Evolutionary conservation across 2,113 vertebrate genomes (phyloP).

Genomic region (Marmota flaviventris): DNA sequence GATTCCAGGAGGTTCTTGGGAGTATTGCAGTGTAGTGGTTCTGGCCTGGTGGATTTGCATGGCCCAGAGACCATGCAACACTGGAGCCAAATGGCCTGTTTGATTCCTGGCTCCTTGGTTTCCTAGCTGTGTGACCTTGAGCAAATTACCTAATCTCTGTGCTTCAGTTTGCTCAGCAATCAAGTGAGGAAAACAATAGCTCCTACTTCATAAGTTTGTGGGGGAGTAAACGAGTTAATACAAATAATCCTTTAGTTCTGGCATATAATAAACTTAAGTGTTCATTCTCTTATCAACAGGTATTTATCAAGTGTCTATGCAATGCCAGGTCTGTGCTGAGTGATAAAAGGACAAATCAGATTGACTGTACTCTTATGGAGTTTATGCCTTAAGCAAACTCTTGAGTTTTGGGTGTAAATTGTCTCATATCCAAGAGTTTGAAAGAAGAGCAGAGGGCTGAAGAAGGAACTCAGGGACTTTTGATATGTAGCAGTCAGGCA

Average conservation of each 20-base stretch:
- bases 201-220: not conserved
- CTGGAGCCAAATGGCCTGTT: not conserved
- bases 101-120: conserved; percentile 17
- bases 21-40: not conserved
- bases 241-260: not conserved
- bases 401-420: not conserved
- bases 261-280: not conserved
- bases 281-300: not conserved
- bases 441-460: conserved; percentile 1
- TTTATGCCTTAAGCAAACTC: conserved; percentile 23
- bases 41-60: not conserved
- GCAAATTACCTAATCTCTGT: not conserved
- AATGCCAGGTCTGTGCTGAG: not conserved
- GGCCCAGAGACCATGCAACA: not conserved
- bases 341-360: not conserved
- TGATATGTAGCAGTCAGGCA: not conserved
- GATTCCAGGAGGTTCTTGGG: not conserved
- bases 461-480: not conserved
- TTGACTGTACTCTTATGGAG: not conserved
- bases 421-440: conserved; percentile 32
- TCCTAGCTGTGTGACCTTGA: not conserved
- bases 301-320: not conserved
- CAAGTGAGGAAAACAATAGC: not conserved
- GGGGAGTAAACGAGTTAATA: not conserved
- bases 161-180: not conserved